Conservation (phyloP, 1,140 invertebrate species). For the Archivesica marissinica region DNA sequence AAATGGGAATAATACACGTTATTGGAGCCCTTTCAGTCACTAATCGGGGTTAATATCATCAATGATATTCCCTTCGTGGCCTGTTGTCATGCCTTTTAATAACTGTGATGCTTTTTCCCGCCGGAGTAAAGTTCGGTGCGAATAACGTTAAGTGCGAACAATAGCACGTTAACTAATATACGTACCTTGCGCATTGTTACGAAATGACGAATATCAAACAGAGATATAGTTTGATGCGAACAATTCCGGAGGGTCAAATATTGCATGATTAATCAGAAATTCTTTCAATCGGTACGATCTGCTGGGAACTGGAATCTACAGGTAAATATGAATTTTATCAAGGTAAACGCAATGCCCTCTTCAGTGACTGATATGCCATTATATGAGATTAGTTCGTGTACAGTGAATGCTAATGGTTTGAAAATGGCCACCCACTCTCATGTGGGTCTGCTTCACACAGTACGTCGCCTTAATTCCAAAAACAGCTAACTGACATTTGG, state of each 20-base stretch:
- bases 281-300: background rate
- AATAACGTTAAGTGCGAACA: slow-evolving; percentile 9
- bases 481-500: background rate
- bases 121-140: background rate
- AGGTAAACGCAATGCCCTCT: background rate
- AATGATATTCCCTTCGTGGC: slow-evolving; percentile 30
- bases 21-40: slow-evolving; percentile 19
- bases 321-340: slow-evolving; percentile 21
- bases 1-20: slow-evolving; percentile 26
- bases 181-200: background rate
- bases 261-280: background rate
- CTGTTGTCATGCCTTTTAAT: slow-evolving; percentile 10
- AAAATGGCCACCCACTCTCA: background rate
- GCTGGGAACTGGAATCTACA: background rate
- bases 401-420: background rate
- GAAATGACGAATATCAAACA: background rate
- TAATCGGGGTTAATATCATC: slow-evolving; percentile 30
- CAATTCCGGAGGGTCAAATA: slow-evolving; percentile 1
- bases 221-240: slow-evolving; percentile 1
- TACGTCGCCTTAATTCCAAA: background rate
- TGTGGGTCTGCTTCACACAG: background rate
- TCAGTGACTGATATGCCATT: background rate
- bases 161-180: background rate
- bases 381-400: background rate
- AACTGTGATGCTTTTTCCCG: background rate